Conservation (phyloP, 2,888 invertebrate species). For the Notocelia uddmanniana region DNA sequence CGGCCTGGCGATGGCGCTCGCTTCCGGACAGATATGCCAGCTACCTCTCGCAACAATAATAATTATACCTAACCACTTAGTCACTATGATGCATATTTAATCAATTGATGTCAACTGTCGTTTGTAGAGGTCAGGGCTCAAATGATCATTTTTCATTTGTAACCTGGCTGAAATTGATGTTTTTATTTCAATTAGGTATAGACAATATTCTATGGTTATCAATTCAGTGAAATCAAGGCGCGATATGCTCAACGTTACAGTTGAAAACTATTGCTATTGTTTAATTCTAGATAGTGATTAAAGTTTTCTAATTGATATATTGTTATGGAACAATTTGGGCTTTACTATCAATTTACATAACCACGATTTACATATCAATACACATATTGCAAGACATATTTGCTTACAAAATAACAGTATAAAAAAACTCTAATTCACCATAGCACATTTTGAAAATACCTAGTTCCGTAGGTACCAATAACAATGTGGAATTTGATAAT, state of each 20-base stretch:
- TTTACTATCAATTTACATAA: constrained; percentile 32
- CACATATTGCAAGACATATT: background rate
- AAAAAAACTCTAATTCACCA: background rate
- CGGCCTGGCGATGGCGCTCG: background rate
- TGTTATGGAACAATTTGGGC: constrained; percentile 33
- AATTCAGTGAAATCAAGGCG: constrained; percentile 7
- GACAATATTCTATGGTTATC: constrained; percentile 29
- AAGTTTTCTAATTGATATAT: constrained; percentile 42
- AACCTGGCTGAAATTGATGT: constrained; percentile 35
- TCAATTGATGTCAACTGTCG: constrained; percentile 42
- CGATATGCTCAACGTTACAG: constrained; percentile 38
- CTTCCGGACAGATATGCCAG: background rate
- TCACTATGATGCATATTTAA: constrained; percentile 39
- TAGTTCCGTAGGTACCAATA: background rate
- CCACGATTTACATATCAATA: background rate
- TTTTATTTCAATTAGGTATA: constrained; percentile 31
- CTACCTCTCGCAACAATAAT: constrained; percentile 30
- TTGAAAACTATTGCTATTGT: constrained; percentile 36
- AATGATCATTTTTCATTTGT: constrained; percentile 27
- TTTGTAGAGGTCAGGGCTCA: constrained; percentile 39
- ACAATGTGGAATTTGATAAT: constrained; percentile 24
- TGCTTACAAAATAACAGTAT: background rate
- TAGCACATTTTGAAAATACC: background rate
- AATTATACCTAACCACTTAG: constrained; percentile 25
- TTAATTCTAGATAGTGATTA: constrained; percentile 38